Evolutionary conservation across 2,888 invertebrate genomes (phyloP), one percentile per base, ranked within the genome.

Genomic region (Drosophila austrosaltans): DNA sequence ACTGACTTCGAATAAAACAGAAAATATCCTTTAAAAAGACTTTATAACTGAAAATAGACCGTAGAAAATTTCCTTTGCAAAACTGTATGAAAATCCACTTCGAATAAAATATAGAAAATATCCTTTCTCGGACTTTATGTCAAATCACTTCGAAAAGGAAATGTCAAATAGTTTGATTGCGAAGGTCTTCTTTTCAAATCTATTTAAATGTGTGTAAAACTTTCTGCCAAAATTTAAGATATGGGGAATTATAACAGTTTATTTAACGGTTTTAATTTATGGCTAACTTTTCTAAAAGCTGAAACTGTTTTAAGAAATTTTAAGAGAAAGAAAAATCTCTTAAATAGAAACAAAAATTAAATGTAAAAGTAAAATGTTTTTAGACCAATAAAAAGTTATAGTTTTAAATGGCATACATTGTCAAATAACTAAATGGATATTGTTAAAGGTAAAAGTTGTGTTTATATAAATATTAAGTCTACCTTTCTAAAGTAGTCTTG

Each of bases 291-390:
- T 20, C 2, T 7, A 32, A 1, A 30, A 7, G 7, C 1, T 1
- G 0, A 30, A 39, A 60, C 53, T 79, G 82, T 76, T 63, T 68
- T 82, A 82, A 2, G 0, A 0, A 0, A 1, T 2, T 1, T 48
- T 10, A 48, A 66, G 32, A 40, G 44, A 39, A 42, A 16, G 3
- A 8, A 22, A 20, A n/a, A 32, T 16, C 10, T 8, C 12, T 20
- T 5, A 22, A 39, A 1, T 3, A 10, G 10, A 16, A 16, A 16
- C 16, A 16, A 16, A 16, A 16, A 16, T 16, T 16, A 16, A 16
- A 16, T 16, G 16, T 16, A 16, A 16, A 16, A 16, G 16, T 16
- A 16, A 16, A 16, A 16, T 16, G 16, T 16, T 16, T 0, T 16
- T 16, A 16, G 16, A 0, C 4, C 2, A 28, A 30, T 6, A 30